Base-by-base conservation (phyloP, 2,113 vertebrate species). In the Nycticebus coucang region DNA sequence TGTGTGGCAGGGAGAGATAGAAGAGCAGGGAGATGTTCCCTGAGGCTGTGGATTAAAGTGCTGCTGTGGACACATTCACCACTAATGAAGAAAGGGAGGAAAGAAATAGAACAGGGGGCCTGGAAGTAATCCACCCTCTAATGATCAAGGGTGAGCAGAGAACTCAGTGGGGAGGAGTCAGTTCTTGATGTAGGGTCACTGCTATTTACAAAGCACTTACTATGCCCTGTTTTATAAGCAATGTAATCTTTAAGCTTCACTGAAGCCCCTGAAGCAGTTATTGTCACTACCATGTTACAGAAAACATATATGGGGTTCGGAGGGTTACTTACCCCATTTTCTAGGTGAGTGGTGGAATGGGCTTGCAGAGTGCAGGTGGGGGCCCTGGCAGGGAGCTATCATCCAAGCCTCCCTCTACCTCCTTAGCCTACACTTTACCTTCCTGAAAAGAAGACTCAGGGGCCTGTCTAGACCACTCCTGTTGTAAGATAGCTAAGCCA, bases 191-290 rank as follows among this genome's bases (percentile, higher is more conserved):
- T 0, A 71, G 66, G 35, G n/a, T 3, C 2, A 9, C 22, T 41
- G 59, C 69, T 41, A 0, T 64, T 69, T 5, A 1, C 1, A 4
- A 37, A 72, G 37, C n/a, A 12, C 22, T 18, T 0, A 53, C 14
- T 11, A 5, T 0, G 30, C 10, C n/a, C 0, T 7, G 45, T 26
- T 55, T n/a, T 77, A 28, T 11, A 5, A 79, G 5, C 10, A 5
- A 28, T 10, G 7, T 7, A 21, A 35, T 19, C 5, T 69, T 41
- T 35, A 33, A 55, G 4, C 41, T 30, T 60, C n/a, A 2, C 11
- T 0, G 12, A n/a, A 41, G n/a, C 17, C 45, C 7, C 2, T 0
- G 7, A 37, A 59, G n/a, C 30, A 28, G 35, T 12, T 41, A 5
- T 13, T n/a, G 2, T 22, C 10, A n/a, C 41, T n/a, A 21, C 78